Base-by-base conservation (phyloP, 1,140 invertebrate genomes). In the Drosophila bipectinata region DNA sequence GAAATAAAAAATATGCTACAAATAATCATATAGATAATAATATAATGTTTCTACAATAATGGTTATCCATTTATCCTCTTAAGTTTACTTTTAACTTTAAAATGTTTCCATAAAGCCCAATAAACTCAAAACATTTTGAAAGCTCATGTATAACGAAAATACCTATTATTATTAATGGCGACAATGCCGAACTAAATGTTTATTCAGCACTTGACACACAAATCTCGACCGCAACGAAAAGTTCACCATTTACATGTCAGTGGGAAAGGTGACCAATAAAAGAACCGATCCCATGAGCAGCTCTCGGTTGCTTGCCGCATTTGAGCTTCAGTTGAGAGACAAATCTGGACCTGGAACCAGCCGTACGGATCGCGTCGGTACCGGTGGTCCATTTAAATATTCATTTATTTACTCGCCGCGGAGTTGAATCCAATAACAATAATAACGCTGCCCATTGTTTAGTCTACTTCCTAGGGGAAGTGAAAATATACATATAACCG, bases 301-400 rank as follows among this genome's bases (percentile, higher is more conserved):
- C 39, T 15, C 44, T 41, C 21, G 32, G 1, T 24, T 26, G 24
- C 12, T 24, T 53, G 18, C 18, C 34, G 8, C 24, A 24, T 24
- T 44, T 55, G 41, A 68, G 62, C 32, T 56, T 67, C 32, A 69
- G 66, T 69, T 69, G 51, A 48, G 51, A 49, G 15, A 41, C 44
- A 14, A 26, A 55, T 44, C 44, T 57, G 66, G 48, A 5, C 14
- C 37, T 10, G 66, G 18, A 49, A 56, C 32, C 39, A 66, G 21
- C 30, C 32, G 28, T 48, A 21, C 45, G 47, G 34, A 18, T 18
- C 21, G 32, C 34, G 39, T 14, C 32, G 58, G 15, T 41, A 14
- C 39, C 39, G 39, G 3, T 15, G 58, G 7, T 6, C 28, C 18
- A 47, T 18, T 28, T 28, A 28, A 30, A 64, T 7, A 39, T 4